phyloP scores from a whole-genome alignment of 2,113 vertebrate genomes.

The Naja naja region DNA sequence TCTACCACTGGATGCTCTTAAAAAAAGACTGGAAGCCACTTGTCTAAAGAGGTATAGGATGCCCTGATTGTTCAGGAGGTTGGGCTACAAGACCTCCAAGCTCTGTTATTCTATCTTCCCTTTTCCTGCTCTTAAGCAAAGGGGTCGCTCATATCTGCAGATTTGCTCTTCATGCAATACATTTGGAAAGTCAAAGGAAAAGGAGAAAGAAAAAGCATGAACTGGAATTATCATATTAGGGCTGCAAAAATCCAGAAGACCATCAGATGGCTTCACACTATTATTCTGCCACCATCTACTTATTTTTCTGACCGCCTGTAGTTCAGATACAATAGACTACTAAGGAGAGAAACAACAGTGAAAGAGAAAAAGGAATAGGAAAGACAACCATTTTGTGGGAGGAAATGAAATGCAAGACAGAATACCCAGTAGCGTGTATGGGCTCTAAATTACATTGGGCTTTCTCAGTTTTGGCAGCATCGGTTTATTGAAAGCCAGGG shows the following conservation, averaged over 20 bases:
- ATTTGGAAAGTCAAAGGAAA: neutral
- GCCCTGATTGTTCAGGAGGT: neutral
- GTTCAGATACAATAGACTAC: neutral
- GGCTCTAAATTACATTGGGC: neutral
- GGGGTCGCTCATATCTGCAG: neutral
- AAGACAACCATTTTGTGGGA: neutral
- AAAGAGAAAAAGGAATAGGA: neutral
- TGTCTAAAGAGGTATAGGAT: neutral
- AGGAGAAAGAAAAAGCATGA: neutral
- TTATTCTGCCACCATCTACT: neutral
- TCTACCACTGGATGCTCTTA: neutral
- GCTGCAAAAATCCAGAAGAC: neutral
- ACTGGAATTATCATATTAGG: neutral
- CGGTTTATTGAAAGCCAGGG: neutral
- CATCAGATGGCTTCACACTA: neutral
- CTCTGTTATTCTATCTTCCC: neutral
- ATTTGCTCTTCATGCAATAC: neutral
- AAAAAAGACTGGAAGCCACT: neutral
- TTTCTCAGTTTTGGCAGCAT: neutral
- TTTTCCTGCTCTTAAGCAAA: neutral
- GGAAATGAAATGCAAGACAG: neutral
- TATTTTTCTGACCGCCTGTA: neutral
- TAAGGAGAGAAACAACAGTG: neutral
- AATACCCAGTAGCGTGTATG: neutral
- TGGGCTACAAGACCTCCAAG: neutral